Base-by-base conservation (phyloP, 2,797 vertebrate genomes). In the Sebastes hubbsi region DNA sequence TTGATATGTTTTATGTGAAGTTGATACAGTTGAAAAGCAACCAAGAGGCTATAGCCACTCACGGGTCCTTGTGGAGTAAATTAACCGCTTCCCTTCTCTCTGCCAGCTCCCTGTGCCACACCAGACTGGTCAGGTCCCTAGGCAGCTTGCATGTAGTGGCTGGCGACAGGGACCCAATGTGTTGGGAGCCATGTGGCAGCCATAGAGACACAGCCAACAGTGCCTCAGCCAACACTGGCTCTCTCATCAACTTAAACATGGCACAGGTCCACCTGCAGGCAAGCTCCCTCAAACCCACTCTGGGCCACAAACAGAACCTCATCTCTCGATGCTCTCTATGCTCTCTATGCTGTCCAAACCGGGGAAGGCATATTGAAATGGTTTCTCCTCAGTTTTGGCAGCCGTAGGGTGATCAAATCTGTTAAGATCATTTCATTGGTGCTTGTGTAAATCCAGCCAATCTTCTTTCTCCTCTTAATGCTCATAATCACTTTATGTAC, bases 111-210 rank as follows among this genome's bases (percentile, higher is more conserved):
- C 91, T 95, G 87, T 93, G 92, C 92, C 93, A 94, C 86, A 92
- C 91, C 89, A 93, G 95, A 84, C 90, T 96, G 90, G 95, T 94
- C 89, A 93, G 91, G 77, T 96, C 96, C 72, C 94, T 96, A 91
- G 94, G 94, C 80, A 95, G 93, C 95, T 94, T 96, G 93, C 88
- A 95, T 93, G 94, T 96, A 91, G 81, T 93, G 91, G 88, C 92
- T 90, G 93, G 87, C 85, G 93, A 94, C 88, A 91, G 91, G 82
- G 94, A 94, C 52, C 78, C 78, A 52, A 87, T 90, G 89, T 90
- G 90, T 87, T 92, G 87, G 92, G 95, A 94, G 86, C 90, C 93
- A 65, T 91, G 90, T 75, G 87, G 86, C 89, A 90, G 87, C 93
- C 91, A 78, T 83, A 93, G 91, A 91, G 92, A 93, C 78, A 71